phyloP scores from a whole-genome alignment of 2,797 vertebrate genomes.

The Sparus aurata region DNA sequence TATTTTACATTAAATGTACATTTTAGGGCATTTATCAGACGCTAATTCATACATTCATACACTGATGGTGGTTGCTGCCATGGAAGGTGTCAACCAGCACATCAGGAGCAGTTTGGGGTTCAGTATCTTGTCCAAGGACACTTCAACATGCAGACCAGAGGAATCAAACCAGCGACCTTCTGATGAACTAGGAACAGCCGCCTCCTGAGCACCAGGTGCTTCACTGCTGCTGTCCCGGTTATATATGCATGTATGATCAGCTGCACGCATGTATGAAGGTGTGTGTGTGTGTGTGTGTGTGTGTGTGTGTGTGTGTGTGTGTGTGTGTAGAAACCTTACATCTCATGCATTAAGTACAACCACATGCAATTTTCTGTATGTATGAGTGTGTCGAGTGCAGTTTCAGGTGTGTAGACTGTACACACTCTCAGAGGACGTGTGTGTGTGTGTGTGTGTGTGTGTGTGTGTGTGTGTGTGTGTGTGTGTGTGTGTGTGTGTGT shows the following conservation, averaged over 20 bases:
- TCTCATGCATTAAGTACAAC: fast-evolving
- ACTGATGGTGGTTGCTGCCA: too few species aligned
- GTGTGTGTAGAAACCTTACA: too few species aligned
- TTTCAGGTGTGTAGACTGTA: background rate
- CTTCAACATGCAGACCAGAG: too few species aligned
- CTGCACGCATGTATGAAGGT: background rate
- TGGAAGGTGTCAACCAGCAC: too few species aligned
- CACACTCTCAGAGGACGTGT: slow-evolving; percentile 12
- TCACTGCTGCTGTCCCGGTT: too few species aligned
- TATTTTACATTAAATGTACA: too few species aligned
- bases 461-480: background rate
- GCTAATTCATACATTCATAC: too few species aligned
- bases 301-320: background rate
- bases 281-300: background rate
- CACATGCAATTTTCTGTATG: background rate
- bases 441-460: slow-evolving; percentile 2
- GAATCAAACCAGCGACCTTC: too few species aligned
- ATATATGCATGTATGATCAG: background rate
- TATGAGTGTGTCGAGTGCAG: background rate
- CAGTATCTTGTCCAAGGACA: too few species aligned
- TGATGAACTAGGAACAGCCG: too few species aligned
- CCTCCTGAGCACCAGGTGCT: background rate
- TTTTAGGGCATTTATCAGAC: too few species aligned
- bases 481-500: background rate
- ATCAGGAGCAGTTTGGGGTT: too few species aligned